Evolutionary conservation across 1,140 invertebrate genomes (phyloP), one percentile per base, ranked within the genome.

Genomic region (Drosophila elegans): DNA sequence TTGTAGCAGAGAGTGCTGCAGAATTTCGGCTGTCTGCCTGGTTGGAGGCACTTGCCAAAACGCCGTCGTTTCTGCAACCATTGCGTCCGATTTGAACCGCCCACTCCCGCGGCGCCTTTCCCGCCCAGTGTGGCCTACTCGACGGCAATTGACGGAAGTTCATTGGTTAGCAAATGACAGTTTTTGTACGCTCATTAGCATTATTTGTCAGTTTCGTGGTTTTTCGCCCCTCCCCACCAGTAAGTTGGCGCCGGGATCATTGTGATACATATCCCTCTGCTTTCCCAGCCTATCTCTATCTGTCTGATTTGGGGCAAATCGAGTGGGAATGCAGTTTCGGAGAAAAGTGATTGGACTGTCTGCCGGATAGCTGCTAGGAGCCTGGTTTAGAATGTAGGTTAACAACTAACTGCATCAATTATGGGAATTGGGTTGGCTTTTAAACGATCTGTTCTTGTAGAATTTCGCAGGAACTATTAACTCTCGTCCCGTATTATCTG

Each of bases 111-210:
- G 13, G 7, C 41, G 11, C 36, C 54, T 45, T 11, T 54, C 32
- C 39, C 38, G 25, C 25, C 12, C 38, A 16, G 34, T 48, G 57
- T 55, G 59, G 46, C 55, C 68, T 41, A 46, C 69, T 55, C 44
- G 51, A 52, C 84, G 88, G 77, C 84, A 89, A 89, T 89, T 85
- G 84, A 89, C 85, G 84, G 84, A 89, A 89, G 84, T 89, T 89
- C 84, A 89, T 89, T 89, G 84, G 84, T 89, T 89, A 89, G 77
- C 80, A 89, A 89, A 89, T 89, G 85, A 78, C 84, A 89, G 84
- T 90, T 89, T 89, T 89, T 89, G 80, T 89, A 90, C 80, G 85
- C 84, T 89, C 84, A 89, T 89, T 89, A 89, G 84, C 84, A 89
- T 89, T 89, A 89, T 89, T 89, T 89, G 84, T 89, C 84, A 89